A percentile compares a stretch with the other conserved stretches of the same genome.
These are phyloP conservation scores for Bambusicola thoracicus DNA, from an alignment of 2,113 vertebrate species.

Conservation along the genomic window DNA sequence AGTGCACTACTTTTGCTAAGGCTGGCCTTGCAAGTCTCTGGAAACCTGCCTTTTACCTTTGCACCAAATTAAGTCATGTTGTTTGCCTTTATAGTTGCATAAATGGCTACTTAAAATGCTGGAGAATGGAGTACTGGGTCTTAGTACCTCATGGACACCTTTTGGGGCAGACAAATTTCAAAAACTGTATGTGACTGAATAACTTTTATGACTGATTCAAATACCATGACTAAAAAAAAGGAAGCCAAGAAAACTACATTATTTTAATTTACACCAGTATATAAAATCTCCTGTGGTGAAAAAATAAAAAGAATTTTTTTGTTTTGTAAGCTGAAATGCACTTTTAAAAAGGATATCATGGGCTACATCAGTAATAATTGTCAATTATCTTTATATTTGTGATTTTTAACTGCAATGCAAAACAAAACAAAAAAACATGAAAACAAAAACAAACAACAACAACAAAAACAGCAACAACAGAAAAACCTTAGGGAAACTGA, in stretches of 20 bases:
- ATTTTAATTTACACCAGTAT: background rate
- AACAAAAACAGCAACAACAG: too few relatives aligned
- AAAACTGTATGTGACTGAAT: background rate
- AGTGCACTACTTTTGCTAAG: background rate
- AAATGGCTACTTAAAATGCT: background rate
- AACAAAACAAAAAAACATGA: too few relatives aligned
- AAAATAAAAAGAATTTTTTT: background rate
- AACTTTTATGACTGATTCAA: background rate
- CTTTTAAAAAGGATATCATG: background rate
- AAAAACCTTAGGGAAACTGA: slow-evolving; percentile 51
- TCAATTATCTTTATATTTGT: slow-evolving; percentile 27
- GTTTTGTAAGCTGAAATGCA: background rate
- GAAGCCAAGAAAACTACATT: background rate
- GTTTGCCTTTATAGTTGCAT: background rate
- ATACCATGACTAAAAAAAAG: background rate
- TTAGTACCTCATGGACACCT: background rate
- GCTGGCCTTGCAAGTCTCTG: background rate
- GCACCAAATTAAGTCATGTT: background rate
- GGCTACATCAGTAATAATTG: slow-evolving; percentile 57
- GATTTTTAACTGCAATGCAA: slow-evolving; percentile 48
- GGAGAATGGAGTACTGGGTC: background rate
- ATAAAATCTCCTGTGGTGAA: background rate
- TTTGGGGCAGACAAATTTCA: background rate
- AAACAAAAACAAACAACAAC: background rate
- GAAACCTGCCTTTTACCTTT: background rate